Conservation (phyloP, 2,113 vertebrate genomes). For the Nerophis lumbriciformis region DNA sequence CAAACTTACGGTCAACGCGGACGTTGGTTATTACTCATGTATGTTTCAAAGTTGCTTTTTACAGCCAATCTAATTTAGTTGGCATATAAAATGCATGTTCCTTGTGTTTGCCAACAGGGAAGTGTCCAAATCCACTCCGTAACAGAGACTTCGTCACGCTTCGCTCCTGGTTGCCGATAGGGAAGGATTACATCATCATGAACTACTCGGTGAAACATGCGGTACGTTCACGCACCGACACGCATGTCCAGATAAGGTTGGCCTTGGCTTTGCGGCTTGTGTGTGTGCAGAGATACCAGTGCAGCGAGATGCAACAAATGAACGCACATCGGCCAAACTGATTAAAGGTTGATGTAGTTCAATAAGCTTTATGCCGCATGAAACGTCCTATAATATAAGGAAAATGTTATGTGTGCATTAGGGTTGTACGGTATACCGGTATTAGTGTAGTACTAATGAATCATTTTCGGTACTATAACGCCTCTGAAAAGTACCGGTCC, state of each 20-base stretch:
- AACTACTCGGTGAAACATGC: conserved; percentile 94
- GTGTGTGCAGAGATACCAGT: not conserved
- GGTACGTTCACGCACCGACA: conserved; percentile 66
- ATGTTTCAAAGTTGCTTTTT: conserved; percentile 30
- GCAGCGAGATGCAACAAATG: conserved; percentile 4
- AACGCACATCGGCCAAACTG: not conserved
- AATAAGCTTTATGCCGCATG: conserved; percentile 1
- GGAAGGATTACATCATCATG: conserved; percentile 95
- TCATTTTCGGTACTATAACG: too few species aligned
- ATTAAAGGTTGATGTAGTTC: conserved; percentile 1
- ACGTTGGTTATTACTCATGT: conserved; percentile 94
- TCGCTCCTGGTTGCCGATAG: conserved; percentile 92
- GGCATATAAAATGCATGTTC: not conserved
- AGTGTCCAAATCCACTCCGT: conserved; percentile 88
- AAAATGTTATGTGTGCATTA: not conserved
- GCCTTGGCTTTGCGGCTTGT: not conserved
- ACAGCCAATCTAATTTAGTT: conserved; percentile 7
- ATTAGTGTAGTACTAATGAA: too few species aligned
- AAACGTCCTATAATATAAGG: not conserved
- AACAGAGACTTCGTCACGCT: conserved; percentile 93
- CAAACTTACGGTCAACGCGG: conserved; percentile 87
- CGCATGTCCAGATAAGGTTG: conserved; percentile 2
- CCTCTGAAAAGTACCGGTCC: too few species aligned
- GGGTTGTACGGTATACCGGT: not conserved
- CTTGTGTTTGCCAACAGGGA: conserved; percentile 71